Evolutionary conservation across 2,888 invertebrate species (phyloP).

Genomic region (Meiosimyza decipiens): DNA sequence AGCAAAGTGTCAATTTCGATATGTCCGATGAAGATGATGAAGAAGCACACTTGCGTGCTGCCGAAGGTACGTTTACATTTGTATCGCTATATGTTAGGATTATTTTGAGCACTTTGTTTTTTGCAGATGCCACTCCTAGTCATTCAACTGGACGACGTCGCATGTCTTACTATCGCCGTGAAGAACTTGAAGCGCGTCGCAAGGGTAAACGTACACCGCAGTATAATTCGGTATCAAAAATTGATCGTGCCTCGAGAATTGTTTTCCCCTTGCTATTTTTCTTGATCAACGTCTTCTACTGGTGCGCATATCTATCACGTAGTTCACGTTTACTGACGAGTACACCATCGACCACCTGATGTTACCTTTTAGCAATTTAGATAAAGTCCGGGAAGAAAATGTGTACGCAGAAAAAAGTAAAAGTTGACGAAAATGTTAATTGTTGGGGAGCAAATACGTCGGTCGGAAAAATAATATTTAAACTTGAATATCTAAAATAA

Average conservation of each 20-base stretch:
- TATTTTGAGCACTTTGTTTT: not conserved
- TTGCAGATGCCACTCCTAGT: slow-evolving; percentile 41
- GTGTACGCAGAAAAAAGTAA: slow-evolving; percentile 12
- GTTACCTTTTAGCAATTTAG: slow-evolving; percentile 67
- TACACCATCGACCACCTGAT: slow-evolving; percentile 62
- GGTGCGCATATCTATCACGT: slow-evolving; percentile 78
- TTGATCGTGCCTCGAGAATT: slow-evolving; percentile 79
- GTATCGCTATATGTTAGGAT: not conserved
- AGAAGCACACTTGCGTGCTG: slow-evolving; percentile 56
- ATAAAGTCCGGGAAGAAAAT: slow-evolving; percentile 59
- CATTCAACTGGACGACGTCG: slow-evolving; percentile 52
- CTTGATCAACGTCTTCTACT: slow-evolving; percentile 82
- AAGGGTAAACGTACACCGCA: slow-evolving; percentile 69
- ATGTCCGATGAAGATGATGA: slow-evolving; percentile 60
- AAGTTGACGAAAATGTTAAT: slow-evolving; percentile 9
- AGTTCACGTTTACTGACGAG: slow-evolving; percentile 66
- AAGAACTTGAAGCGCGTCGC: slow-evolving; percentile 61
- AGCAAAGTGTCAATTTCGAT: slow-evolving; percentile 42
- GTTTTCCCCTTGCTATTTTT: slow-evolving; percentile 82
- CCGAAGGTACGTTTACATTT: slow-evolving; percentile 49
- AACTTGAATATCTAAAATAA: not conserved
- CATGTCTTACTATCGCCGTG: slow-evolving; percentile 61
- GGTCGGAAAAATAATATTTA: slow-evolving; percentile 22
- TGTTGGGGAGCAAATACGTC: slow-evolving; percentile 24
- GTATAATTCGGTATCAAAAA: slow-evolving; percentile 84